Conservation (phyloP, 2,888 invertebrate genomes). For the Meghimatium bilineatum region DNA sequence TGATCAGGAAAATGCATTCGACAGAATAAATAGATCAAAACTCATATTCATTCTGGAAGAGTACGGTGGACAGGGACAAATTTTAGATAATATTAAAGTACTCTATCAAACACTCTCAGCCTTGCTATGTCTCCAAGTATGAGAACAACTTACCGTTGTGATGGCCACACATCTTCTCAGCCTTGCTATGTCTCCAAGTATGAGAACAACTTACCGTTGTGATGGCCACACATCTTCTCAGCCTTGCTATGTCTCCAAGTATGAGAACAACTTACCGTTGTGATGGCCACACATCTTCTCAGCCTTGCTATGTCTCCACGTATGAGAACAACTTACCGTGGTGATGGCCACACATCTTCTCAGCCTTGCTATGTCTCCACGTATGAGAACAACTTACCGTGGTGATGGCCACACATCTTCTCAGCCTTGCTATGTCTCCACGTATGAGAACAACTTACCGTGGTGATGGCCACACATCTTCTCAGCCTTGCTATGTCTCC, state of each 20-base stretch:
- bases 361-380: constrained; percentile 96
- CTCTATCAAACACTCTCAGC: too few relatives aligned
- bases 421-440: constrained; percentile 95
- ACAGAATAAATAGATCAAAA: neutral
- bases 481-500: constrained; percentile 96
- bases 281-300: constrained; percentile 92
- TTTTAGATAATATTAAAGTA: too few relatives aligned
- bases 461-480: constrained; percentile 92
- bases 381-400: constrained; percentile 92
- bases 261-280: constrained; percentile 90
- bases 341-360: constrained; percentile 92
- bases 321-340: constrained; percentile 89
- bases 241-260: constrained; percentile 94
- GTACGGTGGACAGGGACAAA: too few relatives aligned
- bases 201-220: constrained; percentile 88
- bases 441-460: constrained; percentile 93
- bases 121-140: too few relatives aligned
- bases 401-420: constrained; percentile 92
- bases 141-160: constrained; percentile 87
- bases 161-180: constrained; percentile 96
- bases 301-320: constrained; percentile 96
- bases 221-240: constrained; percentile 93
- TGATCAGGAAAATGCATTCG: too few relatives aligned
- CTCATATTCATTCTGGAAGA: neutral
- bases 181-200: too few relatives aligned